Evolutionary conservation across 1,140 invertebrate genomes (phyloP), one percentile per base, ranked within the genome.

Genomic region (Gyrodactylus salaris): DNA sequence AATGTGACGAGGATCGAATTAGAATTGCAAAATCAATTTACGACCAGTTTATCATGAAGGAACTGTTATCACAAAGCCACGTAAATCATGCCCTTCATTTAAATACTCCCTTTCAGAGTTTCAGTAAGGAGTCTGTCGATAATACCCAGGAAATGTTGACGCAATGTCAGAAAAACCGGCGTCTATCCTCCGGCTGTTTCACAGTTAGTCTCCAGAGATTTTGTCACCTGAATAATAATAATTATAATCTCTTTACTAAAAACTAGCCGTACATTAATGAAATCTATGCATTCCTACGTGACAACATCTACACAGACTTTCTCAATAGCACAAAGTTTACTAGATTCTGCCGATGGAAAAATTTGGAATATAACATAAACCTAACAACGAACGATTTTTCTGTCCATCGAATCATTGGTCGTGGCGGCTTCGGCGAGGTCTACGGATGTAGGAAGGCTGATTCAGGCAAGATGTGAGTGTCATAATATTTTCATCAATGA

Each of bases 371-470:
- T 79, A 99, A 98, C 85, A 97, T 97, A 79, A 89, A 94, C 84
- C 85, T 99, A 81, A 95, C 93, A 77, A 99, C 98, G 94, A 99
- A 98, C 83, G 95, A 99, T 85, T 99, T 99, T 84, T 96, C 91
- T 82, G 94, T 99, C 76, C 95, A 99, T 84, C 87, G 95, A 77
- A 99, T 99, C 79, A 99, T 99, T 78, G 95, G 95, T 7, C 84
- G 95, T 75, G 95, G 95, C 27, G 94, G 94, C 70, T 99, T 99
- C 81, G 95, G 95, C 26, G 95, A 99, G 83, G 95, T 99, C 25
- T 99, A 99, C 81, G 95, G 95, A 54, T 98, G 94, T 81, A 86
- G 95, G 77, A 99, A 99, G 83, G 94, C 94, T 54, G 95, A 99
- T 81, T 99, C 95, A 20, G 95, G 94, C 68, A 98, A 98, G 85